Evolutionary conservation across 2,888 invertebrate species (phyloP).

Genomic region (Neuroscelio doddi): DNA sequence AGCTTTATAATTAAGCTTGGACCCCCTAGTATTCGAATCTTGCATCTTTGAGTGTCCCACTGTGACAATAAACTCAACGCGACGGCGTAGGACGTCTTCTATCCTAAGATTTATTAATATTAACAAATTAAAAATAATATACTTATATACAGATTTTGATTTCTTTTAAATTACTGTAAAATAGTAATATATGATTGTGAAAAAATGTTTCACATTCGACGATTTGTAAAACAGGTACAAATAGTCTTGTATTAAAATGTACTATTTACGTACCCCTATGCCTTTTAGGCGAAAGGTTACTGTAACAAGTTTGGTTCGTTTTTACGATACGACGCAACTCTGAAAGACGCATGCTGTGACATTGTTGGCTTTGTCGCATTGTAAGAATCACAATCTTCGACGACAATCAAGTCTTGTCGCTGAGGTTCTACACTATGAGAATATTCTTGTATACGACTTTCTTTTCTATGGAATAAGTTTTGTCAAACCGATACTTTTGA

Average conservation of each 20-base stretch:
- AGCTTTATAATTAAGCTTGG: slow-evolving; percentile 70
- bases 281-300: slow-evolving; percentile 18
- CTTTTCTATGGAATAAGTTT: too few species aligned
- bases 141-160: too few species aligned
- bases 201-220: too few species aligned
- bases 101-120: too few species aligned
- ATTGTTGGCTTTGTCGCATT: slow-evolving; percentile 52
- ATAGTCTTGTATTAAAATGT: too few species aligned
- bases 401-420: slow-evolving; percentile 47
- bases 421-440: slow-evolving; percentile 32
- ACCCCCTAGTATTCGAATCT: slow-evolving; percentile 52
- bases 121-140: too few species aligned
- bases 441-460: slow-evolving; percentile 4
- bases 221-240: too few species aligned
- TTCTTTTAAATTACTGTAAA: too few species aligned
- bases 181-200: too few species aligned
- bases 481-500: too few species aligned
- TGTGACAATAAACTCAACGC: slow-evolving; percentile 33
- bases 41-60: slow-evolving; percentile 56
- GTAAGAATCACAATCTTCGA: slow-evolving; percentile 36
- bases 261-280: too few species aligned
- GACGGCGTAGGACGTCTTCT: slow-evolving; percentile 38
- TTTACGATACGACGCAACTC: slow-evolving; percentile 27
- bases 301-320: slow-evolving; percentile 46
- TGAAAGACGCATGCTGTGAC: slow-evolving; percentile 56